Evolutionary conservation across 2,113 vertebrate genomes (phyloP).

Genomic region (Xyliphius kryptos): DNA sequence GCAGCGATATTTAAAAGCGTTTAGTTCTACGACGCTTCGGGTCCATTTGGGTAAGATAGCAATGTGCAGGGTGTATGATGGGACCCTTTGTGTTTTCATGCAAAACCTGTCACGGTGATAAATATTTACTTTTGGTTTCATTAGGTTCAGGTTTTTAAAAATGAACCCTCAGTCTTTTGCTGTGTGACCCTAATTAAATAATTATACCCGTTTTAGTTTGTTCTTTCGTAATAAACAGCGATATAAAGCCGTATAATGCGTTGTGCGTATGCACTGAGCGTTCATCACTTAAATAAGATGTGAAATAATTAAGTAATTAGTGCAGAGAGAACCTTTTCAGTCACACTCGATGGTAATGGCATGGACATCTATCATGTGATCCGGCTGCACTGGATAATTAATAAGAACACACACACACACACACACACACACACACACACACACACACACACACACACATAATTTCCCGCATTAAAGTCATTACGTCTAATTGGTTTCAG

Average conservation of each 20-base stretch:
- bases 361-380: conserved; percentile 75
- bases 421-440: conserved; percentile 41
- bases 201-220: neutral
- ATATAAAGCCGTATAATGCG: no score
- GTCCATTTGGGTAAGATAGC: no score
- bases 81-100: no score
- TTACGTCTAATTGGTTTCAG: conserved; percentile 85
- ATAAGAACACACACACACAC: conserved; percentile 57
- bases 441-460: conserved; percentile 61
- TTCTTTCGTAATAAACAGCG: no score
- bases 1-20: no score
- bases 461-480: conserved; percentile 82
- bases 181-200: no score
- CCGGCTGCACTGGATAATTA: conserved; percentile 77
- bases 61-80: no score
- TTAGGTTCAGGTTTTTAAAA: no score
- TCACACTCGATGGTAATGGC: conserved; percentile 79
- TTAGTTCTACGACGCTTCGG: no score
- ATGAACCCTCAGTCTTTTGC: no score
- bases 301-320: conserved; percentile 68
- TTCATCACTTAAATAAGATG: conserved; percentile 38
- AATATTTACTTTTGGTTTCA: no score
- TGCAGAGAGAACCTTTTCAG: conserved; percentile 71
- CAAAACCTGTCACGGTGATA: no score
- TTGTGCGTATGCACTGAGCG: neutral